These are phyloP conservation scores for Zosterops pallidus DNA, from an alignment of 2,113 vertebrate species.

Conservation along the genomic window DNA sequence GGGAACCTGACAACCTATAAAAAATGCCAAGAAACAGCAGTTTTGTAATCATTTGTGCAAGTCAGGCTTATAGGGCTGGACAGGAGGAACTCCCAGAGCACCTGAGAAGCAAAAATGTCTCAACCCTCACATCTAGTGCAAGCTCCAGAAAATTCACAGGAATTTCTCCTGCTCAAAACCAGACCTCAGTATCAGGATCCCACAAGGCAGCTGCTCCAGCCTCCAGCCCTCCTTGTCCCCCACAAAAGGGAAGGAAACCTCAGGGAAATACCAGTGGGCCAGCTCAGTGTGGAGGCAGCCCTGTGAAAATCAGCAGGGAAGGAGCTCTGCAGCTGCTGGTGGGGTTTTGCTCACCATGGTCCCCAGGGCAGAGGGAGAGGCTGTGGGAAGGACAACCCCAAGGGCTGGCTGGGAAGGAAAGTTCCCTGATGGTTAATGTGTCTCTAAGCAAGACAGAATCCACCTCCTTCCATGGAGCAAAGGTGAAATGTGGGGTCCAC, in stretches of 20 bases:
- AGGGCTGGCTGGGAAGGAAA: not conserved
- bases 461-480: not conserved
- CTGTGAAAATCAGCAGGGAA: not conserved
- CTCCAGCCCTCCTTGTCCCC: not conserved
- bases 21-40: not conserved
- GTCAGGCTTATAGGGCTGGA: not conserved
- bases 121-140: rapidly evolving
- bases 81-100: not conserved
- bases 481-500: not conserved
- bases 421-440: not conserved
- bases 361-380: not conserved
- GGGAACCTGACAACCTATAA: not conserved
- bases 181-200: not conserved
- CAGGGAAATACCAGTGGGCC: not conserved
- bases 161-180: not conserved
- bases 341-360: not conserved
- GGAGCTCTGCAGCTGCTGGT: not conserved
- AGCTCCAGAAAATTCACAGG: not conserved
- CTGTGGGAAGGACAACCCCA: not conserved
- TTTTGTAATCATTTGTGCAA: constrained; percentile 36
- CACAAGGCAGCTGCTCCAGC: not conserved
- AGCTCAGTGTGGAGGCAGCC: not conserved
- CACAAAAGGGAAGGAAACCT: not conserved
- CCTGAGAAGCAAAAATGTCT: not conserved
- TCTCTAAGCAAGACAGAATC: not conserved